Percentiles rank a stretch among this genome's conserved stretches.
Evolutionary conservation across 1,140 invertebrate genomes (phyloP).

Genomic region (Drosophila tsacasi): DNA sequence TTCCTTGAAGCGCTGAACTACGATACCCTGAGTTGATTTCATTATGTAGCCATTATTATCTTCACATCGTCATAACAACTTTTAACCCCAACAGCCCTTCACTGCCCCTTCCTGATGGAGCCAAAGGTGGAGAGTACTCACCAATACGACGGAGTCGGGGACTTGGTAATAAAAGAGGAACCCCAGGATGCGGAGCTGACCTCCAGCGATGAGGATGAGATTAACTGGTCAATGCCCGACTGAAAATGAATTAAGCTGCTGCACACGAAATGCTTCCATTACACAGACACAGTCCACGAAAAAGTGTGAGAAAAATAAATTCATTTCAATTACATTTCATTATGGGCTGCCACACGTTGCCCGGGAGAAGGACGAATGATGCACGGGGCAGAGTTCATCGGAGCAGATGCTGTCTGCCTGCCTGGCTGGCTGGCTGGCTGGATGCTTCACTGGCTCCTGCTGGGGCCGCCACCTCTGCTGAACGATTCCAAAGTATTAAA

Average conservation of each 20-base stretch:
- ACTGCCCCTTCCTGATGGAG: constrained; percentile 26
- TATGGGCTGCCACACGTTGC: constrained; percentile 73
- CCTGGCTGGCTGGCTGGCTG: background rate
- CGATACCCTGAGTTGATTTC: constrained; percentile 6
- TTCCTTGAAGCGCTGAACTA: too few species aligned
- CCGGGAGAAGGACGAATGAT: constrained; percentile 24
- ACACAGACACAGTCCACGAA: constrained; percentile 12
- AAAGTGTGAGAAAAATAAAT: constrained; percentile 62
- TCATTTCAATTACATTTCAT: constrained; percentile 81
- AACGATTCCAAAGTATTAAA: constrained; percentile 80
- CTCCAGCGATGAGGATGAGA: constrained; percentile 1
- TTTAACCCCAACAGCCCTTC: constrained; percentile 11
- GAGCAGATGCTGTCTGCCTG: constrained; percentile 30
- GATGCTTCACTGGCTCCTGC: constrained; percentile 41
- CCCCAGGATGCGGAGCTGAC: background rate
- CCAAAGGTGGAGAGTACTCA: constrained; percentile 17
- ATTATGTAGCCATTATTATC: constrained; percentile 25
- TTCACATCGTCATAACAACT: constrained; percentile 14
- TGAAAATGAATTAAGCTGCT: constrained; percentile 32
- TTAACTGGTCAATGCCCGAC: constrained; percentile 21
- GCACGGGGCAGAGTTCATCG: constrained; percentile 42
- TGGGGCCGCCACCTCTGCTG: constrained; percentile 14
- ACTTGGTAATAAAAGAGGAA: background rate
- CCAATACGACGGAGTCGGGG: too few species aligned
- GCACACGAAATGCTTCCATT: constrained; percentile 31